Conservation (phyloP, 2,797 vertebrate genomes). For the Melanotaenia pygmaea region DNA sequence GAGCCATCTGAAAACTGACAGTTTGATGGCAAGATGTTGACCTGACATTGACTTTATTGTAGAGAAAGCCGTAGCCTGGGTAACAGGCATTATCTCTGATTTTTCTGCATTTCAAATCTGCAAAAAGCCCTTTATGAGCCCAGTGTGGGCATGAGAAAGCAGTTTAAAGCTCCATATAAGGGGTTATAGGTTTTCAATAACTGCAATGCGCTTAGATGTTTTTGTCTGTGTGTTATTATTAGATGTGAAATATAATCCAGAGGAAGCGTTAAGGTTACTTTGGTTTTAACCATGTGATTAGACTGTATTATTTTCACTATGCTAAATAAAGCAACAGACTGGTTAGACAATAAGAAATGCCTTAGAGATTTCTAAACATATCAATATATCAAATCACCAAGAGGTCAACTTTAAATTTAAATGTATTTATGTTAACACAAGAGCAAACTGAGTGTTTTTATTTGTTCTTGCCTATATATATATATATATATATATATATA, state of each 20-base stretch:
- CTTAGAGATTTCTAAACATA: neutral
- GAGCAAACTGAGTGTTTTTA: too few species aligned
- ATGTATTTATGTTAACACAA: too few species aligned
- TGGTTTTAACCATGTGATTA: neutral
- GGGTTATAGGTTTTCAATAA: constrained; percentile 14
- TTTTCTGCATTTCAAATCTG: constrained; percentile 12
- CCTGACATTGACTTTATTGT: neutral
- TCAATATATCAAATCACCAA: constrained; percentile 4
- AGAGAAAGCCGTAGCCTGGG: neutral
- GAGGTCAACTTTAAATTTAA: too few species aligned
- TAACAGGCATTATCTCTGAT: constrained; percentile 19
- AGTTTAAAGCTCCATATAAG: constrained; percentile 20
- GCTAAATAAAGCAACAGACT: neutral
- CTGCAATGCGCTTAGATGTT: constrained; percentile 18
- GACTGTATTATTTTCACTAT: neutral
- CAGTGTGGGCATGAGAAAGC: constrained; percentile 26
- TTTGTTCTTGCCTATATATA: too few species aligned
- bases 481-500: too few species aligned
- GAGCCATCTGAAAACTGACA: constrained; percentile 33
- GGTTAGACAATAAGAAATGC: constrained; percentile 1
- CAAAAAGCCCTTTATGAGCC: constrained; percentile 22
- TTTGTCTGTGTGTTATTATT: neutral
- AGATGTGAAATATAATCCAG: neutral
- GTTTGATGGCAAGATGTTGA: constrained; percentile 7
- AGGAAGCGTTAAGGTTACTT: neutral